Conservation (phyloP, 2,113 vertebrate genomes). For the Xerus inauris region DNA sequence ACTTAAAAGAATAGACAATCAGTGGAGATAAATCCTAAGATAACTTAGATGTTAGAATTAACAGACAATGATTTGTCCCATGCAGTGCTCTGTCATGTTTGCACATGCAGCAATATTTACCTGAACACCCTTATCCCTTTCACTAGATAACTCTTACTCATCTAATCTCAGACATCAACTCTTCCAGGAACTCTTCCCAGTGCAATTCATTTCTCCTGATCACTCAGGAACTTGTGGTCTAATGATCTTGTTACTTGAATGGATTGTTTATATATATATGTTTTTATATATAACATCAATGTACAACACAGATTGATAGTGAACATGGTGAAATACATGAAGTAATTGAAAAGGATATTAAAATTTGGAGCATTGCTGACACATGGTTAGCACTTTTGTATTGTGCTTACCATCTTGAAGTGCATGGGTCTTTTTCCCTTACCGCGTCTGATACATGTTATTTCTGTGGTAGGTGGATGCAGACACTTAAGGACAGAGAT, state of each 20-base stretch:
- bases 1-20: neutral
- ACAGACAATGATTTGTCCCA: neutral
- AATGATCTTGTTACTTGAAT: neutral
- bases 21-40: neutral
- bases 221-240: neutral
- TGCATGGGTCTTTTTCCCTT: neutral
- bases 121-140: neutral
- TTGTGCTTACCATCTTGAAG: constrained; percentile 11
- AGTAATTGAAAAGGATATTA: neutral
- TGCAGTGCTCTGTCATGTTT: neutral
- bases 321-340: neutral
- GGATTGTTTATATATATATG: neutral
- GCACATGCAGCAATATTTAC: neutral
- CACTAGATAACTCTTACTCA: neutral
- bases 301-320: neutral
- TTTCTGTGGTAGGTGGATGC: neutral
- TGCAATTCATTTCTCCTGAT: neutral
- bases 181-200: neutral
- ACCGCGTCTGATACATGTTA: neutral
- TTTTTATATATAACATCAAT: neutral
- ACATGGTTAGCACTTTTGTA: neutral
- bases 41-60: neutral
- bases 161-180: neutral
- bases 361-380: neutral
- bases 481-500: neutral